phyloP scores from a whole-genome alignment of 1,140 invertebrate genomes.

The Drosophila kanapiae region DNA sequence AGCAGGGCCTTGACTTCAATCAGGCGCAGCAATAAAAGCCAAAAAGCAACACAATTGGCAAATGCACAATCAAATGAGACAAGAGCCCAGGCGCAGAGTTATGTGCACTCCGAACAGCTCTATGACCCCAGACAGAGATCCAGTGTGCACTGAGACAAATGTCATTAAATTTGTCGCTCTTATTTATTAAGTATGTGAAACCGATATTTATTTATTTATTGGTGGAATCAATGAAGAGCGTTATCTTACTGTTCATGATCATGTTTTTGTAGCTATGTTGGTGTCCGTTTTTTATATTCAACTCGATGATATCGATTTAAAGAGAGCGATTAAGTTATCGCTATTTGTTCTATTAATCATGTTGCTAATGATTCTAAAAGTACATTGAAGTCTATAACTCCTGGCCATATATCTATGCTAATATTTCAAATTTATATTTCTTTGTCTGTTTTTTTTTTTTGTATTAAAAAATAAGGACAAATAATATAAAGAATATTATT shows the following conservation, averaged over 20 bases:
- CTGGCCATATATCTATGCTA: too few relatives aligned
- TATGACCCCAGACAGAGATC: slow-evolving; percentile 61
- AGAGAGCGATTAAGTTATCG: background rate
- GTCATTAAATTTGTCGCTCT: background rate
- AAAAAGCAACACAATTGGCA: slow-evolving; percentile 70
- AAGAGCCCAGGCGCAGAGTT: slow-evolving; percentile 64
- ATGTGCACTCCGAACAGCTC: slow-evolving; percentile 70
- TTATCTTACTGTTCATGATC: background rate
- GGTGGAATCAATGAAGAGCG: too few relatives aligned
- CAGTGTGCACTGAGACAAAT: slow-evolving; percentile 28
- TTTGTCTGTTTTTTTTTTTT: too few relatives aligned
- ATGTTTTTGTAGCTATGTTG: background rate
- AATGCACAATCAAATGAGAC: slow-evolving; percentile 76
- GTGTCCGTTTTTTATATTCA: background rate
- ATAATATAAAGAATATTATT: too few relatives aligned
- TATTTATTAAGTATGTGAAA: background rate
- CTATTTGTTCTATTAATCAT: background rate
- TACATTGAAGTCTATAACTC: background rate
- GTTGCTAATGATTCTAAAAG: background rate
- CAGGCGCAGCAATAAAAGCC: slow-evolving; percentile 35
- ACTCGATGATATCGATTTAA: background rate
- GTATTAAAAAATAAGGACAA: too few relatives aligned
- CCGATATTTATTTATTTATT: background rate
- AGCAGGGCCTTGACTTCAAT: slow-evolving; percentile 78
- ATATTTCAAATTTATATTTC: background rate